These are phyloP conservation scores for Triplophysa yarkandensis DNA, from an alignment of 2,797 vertebrate species.

Conservation along the genomic window DNA sequence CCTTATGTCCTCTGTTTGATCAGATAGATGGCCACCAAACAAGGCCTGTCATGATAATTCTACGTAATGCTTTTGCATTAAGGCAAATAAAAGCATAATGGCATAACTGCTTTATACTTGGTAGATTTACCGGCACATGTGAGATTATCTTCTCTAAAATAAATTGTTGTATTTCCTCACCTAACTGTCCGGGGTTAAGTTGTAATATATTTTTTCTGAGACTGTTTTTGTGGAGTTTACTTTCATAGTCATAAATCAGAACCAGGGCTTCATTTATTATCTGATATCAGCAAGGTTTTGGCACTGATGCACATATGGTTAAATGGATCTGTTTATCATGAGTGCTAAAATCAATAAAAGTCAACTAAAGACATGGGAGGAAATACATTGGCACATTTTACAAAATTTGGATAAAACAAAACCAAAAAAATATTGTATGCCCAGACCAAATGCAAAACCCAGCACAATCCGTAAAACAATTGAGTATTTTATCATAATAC, in stretches of 20 bases:
- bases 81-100: too few species aligned
- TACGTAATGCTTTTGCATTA: slow-evolving; percentile 47
- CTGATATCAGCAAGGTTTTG: slow-evolving; percentile 77
- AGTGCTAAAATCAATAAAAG: slow-evolving; percentile 52
- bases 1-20: slow-evolving; percentile 68
- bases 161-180: slow-evolving; percentile 42
- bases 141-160: slow-evolving; percentile 59
- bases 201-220: slow-evolving; percentile 83
- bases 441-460: too few species aligned
- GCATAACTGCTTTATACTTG: slow-evolving; percentile 47
- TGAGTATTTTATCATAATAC: too few species aligned
- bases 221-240: slow-evolving; percentile 79
- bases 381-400: background rate
- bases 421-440: too few species aligned
- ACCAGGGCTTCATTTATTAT: slow-evolving; percentile 77
- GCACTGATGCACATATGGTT: slow-evolving; percentile 80
- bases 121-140: slow-evolving; percentile 43
- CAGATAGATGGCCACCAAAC: slow-evolving; percentile 64
- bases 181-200: slow-evolving; percentile 72
- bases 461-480: too few species aligned
- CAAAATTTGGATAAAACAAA: too few species aligned
- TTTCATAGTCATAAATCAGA: slow-evolving; percentile 82
- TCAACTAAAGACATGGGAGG: slow-evolving; percentile 58
- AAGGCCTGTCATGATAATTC: slow-evolving; percentile 59
- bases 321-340: slow-evolving; percentile 75